A percentile compares a stretch with the other conserved stretches of the same genome.
Conservation (phyloP, 30 jellyfish, hydroid and myxozoan species). For the Kudoa iwatai region DNA sequence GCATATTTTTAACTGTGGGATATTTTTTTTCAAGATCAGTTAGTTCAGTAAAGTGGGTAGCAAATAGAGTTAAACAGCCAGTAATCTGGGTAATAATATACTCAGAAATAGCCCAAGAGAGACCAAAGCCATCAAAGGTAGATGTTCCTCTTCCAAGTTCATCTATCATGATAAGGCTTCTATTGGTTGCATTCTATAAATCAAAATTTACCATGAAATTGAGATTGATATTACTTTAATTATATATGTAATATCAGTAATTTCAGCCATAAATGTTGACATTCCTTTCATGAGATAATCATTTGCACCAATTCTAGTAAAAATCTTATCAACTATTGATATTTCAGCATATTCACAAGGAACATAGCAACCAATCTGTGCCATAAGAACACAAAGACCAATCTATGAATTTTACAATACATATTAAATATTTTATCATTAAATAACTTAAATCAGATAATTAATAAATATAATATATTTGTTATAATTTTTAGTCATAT, state of each 20-base stretch:
- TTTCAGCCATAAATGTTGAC: neutral
- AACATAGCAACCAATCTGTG: neutral
- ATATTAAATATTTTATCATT: too few relatives aligned
- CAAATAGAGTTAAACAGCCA: constrained; percentile 22
- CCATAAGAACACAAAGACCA: neutral
- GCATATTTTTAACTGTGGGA: constrained; percentile 19
- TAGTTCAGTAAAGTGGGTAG: constrained; percentile 67
- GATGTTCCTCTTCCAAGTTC: constrained; percentile 9
- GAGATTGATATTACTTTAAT: too few relatives aligned
- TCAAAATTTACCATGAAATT: too few relatives aligned
- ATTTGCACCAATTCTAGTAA: neutral
- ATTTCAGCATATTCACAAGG: neutral
- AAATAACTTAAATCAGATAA: too few relatives aligned
- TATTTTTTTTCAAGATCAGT: constrained; percentile 41
- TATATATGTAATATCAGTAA: neutral
- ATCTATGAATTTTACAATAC: too few relatives aligned
- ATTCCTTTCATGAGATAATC: neutral
- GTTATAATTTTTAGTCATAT: neutral
- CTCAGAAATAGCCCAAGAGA: constrained; percentile 98
- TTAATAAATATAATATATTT: too few relatives aligned
- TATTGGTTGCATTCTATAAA: neutral
- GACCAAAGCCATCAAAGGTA: constrained; percentile 73
- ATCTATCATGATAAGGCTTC: neutral
- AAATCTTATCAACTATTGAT: neutral
- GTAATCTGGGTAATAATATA: constrained; percentile 2